Evolutionary conservation across 2,113 vertebrate species (phyloP).

Genomic region (Beaufortia kweichowensis): DNA sequence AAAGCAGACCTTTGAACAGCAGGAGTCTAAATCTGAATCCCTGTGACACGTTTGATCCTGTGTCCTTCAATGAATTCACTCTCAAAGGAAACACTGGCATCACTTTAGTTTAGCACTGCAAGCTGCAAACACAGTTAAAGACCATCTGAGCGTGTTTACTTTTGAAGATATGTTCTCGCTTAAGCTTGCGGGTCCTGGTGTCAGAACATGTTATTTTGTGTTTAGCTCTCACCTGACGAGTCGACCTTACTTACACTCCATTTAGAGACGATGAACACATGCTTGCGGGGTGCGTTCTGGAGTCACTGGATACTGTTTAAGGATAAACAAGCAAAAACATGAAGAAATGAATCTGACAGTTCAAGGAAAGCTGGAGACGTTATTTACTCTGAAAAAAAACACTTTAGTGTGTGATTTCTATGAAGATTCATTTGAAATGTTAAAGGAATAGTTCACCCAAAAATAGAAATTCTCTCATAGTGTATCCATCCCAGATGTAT

Average conservation of each 20-base stretch:
- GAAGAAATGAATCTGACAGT: not conserved
- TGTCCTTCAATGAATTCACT: constrained; percentile 74
- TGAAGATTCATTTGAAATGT: not conserved
- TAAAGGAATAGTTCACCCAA: no score
- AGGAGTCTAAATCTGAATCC: constrained; percentile 67
- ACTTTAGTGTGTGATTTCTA: no score
- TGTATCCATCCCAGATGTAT: no score
- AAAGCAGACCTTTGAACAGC: constrained; percentile 60
- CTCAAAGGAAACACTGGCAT: constrained; percentile 61
- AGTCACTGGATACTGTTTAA: not conserved
- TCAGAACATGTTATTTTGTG: constrained; percentile 43
- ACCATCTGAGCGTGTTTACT: constrained; percentile 55
- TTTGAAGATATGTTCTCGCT: constrained; percentile 53
- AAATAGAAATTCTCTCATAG: no score
- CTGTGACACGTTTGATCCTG: constrained; percentile 73
- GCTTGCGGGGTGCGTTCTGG: not conserved
- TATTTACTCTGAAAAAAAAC: not conserved
- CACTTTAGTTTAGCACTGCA: constrained; percentile 48
- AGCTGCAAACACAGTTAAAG: constrained; percentile 58
- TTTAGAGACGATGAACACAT: constrained; percentile 36
- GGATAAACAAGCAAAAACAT: not conserved
- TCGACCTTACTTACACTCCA: constrained; percentile 21
- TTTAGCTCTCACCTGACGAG: constrained; percentile 44
- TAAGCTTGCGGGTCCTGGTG: constrained; percentile 28
- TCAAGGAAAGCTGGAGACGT: constrained; percentile 4